phyloP scores from a whole-genome alignment of 2,888 invertebrate species.

The Acronicta alni region DNA sequence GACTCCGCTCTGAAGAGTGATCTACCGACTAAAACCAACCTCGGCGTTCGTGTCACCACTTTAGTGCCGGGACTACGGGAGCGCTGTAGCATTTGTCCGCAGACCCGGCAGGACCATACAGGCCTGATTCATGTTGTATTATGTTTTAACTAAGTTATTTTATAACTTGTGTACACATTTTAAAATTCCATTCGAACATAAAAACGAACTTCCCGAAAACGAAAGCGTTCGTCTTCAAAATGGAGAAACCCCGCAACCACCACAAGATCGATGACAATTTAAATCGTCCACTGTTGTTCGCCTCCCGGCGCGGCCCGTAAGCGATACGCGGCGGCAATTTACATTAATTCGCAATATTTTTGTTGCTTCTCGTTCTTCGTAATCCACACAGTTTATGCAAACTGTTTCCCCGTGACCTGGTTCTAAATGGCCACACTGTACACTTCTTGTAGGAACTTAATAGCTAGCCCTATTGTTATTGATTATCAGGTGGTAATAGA shows the following conservation, averaged over 20 bases:
- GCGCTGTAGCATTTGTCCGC: no score
- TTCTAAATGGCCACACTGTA: conserved; percentile 50
- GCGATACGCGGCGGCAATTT: conserved; percentile 55
- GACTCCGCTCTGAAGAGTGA: no score
- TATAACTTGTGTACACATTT: no score
- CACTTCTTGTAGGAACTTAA: conserved; percentile 29
- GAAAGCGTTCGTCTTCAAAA: conserved; percentile 26
- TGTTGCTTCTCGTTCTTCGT: conserved; percentile 53
- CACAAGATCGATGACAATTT: conserved; percentile 52
- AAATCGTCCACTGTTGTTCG: conserved; percentile 36
- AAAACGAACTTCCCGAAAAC: conserved; percentile 7
- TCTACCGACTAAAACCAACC: no score
- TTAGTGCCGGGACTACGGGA: no score
- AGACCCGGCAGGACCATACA: no score
- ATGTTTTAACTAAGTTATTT: no score
- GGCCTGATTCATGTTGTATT: no score
- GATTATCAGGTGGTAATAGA: conserved; percentile 20
- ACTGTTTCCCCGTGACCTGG: conserved; percentile 61
- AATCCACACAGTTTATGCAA: conserved; percentile 59
- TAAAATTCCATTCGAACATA: no score
- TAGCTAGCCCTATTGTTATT: conserved; percentile 26
- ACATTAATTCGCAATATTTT: conserved; percentile 67
- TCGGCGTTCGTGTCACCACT: no score
- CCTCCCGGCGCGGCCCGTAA: conserved; percentile 37
- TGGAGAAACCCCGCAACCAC: conserved; percentile 37